phyloP scores from a whole-genome alignment of 2,797 vertebrate genomes.

The Tenualosa thibaudeaui region DNA sequence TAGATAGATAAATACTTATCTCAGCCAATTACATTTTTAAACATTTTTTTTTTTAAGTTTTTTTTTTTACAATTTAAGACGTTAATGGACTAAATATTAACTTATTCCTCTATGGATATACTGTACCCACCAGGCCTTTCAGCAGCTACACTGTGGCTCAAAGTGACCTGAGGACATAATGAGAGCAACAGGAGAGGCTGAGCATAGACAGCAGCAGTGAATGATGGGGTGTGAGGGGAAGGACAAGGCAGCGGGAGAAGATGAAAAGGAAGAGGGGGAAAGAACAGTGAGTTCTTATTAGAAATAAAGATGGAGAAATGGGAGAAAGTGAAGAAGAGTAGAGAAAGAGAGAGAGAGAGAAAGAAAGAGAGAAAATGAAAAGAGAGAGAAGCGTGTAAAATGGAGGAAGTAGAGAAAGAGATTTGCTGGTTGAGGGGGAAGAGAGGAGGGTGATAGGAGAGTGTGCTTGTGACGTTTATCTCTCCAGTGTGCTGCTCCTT shows the following conservation, averaged over 20 bases:
- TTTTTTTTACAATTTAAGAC: not conserved
- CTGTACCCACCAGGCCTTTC: not conserved
- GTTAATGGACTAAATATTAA: not conserved
- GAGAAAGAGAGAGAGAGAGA: not conserved
- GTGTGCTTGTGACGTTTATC: slow-evolving; percentile 48
- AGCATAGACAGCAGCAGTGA: not conserved
- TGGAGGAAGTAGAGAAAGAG: not conserved
- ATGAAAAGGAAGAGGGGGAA: not conserved
- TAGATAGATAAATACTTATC: too few species aligned
- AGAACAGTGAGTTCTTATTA: not conserved
- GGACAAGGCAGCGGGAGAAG: not conserved
- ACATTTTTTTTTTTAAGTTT: too few species aligned
- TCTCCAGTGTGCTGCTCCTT: slow-evolving; percentile 31
- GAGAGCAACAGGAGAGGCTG: not conserved
- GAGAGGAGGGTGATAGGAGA: not conserved
- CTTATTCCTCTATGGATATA: not conserved
- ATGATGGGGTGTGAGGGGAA: not conserved
- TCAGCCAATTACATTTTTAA: not conserved
- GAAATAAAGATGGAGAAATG: not conserved
- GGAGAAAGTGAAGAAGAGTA: too few species aligned
- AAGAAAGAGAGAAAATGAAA: not conserved
- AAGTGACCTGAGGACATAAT: not conserved
- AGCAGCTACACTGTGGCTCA: not conserved
- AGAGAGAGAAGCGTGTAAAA: not conserved
- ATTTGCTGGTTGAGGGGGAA: not conserved